phyloP scores from a whole-genome alignment of 2,797 vertebrate species.

The Cynopterus sphinx region DNA sequence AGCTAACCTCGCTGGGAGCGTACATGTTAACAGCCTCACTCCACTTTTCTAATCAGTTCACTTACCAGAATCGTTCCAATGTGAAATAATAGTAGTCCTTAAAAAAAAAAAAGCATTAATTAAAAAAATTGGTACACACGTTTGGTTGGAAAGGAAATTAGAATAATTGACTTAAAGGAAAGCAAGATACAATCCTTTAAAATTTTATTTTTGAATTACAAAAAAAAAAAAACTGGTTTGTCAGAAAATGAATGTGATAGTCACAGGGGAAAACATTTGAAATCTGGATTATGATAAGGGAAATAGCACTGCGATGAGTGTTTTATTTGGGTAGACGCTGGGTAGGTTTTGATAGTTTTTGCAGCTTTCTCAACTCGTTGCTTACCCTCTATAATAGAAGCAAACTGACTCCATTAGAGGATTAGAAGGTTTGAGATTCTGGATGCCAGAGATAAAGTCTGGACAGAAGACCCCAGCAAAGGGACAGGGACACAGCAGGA shows the following conservation, averaged over 20 bases:
- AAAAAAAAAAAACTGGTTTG: not conserved
- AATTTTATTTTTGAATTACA: conserved; percentile 50
- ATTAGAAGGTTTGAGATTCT: not conserved
- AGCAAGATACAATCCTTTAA: conserved; percentile 65
- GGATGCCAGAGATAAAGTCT: not conserved
- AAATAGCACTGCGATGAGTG: not conserved
- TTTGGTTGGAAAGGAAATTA: conserved; percentile 66
- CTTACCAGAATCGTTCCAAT: conserved; percentile 12
- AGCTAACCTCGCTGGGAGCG: not conserved
- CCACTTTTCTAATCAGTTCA: not conserved
- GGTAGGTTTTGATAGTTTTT: not conserved
- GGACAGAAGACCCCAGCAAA: not conserved
- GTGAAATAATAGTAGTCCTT: conserved; percentile 55
- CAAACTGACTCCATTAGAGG: not conserved
- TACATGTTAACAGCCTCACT: not conserved
- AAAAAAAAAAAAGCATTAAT: conserved; percentile 28
- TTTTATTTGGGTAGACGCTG: not conserved
- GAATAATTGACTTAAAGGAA: conserved; percentile 57
- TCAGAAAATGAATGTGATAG: not conserved
- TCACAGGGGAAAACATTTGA: not conserved
- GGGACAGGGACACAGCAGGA: too few species aligned
- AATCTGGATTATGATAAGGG: not conserved
- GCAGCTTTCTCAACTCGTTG: not conserved
- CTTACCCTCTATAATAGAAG: not conserved
- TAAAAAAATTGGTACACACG: not conserved